phyloP scores from a whole-genome alignment of 1,140 invertebrate genomes.

The Arctopsyche grandis region DNA sequence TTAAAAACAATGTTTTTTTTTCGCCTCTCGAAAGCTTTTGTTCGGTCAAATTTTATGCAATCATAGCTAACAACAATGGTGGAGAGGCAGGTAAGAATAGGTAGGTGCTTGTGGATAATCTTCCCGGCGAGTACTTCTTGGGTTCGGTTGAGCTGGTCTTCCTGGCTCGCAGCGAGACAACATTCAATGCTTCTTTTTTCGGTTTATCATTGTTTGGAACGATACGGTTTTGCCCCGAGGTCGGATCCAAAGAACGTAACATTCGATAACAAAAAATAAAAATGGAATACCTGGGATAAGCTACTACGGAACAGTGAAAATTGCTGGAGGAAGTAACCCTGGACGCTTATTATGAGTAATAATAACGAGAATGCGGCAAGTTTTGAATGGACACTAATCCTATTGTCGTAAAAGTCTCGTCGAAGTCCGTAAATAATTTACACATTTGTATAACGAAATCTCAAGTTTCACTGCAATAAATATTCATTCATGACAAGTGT shows the following conservation, averaged over 20 bases:
- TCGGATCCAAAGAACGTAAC: not conserved
- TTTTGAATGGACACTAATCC: not conserved
- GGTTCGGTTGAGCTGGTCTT: not conserved
- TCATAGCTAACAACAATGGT: slow-evolving; percentile 17
- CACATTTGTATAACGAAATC: too few species aligned
- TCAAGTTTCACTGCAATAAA: too few species aligned
- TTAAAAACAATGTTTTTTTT: slow-evolving; percentile 21
- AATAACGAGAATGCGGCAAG: not conserved
- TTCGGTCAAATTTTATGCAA: slow-evolving; percentile 30
- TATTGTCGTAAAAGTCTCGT: not conserved
- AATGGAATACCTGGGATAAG: slow-evolving; percentile 7
- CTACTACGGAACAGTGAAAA: not conserved
- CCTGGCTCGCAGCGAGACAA: not conserved
- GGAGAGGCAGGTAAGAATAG: not conserved
- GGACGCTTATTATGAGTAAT: slow-evolving; percentile 13
- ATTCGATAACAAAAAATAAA: not conserved
- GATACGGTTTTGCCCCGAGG: slow-evolving; percentile 10
- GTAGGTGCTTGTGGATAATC: slow-evolving; percentile 20
- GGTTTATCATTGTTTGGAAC: slow-evolving; percentile 33
- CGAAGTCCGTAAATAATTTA: too few species aligned
- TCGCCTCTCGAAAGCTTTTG: slow-evolving; percentile 11
- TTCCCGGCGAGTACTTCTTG: slow-evolving; percentile 3
- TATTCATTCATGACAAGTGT: too few species aligned
- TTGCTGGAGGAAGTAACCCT: not conserved
- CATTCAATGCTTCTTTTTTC: slow-evolving; percentile 7